These are phyloP conservation scores for Pocillopora verrucosa DNA, from an alignment of 64 coral and sea anemone genomes.

Conservation along the genomic window DNA sequence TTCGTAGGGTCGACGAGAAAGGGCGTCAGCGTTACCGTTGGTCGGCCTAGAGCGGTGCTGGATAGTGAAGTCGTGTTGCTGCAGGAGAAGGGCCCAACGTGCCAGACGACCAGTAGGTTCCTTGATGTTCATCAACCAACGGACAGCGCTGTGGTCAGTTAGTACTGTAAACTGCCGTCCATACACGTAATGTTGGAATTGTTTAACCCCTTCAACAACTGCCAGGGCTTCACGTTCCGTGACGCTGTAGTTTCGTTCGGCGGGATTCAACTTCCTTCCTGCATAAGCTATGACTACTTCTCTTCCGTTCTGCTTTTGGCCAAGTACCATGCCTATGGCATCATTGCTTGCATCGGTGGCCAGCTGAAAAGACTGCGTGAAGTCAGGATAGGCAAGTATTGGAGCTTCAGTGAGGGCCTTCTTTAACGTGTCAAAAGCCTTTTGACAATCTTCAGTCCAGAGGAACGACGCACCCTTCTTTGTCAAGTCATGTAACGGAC, in stretches of 20 bases:
- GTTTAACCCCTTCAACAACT: conserved; percentile 1
- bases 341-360: conserved; percentile 36
- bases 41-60: too few relatives aligned
- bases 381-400: conserved; percentile 38
- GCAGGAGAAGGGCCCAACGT: too few relatives aligned
- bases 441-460: conserved; percentile 2
- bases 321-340: conserved; percentile 25
- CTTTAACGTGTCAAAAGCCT: conserved; percentile 13
- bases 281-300: conserved; percentile 46
- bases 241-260: conserved; percentile 19
- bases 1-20: not conserved
- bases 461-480: not conserved
- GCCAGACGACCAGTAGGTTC: conserved; percentile 31
- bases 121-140: conserved; percentile 52
- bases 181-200: conserved; percentile 39
- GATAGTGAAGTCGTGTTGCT: too few relatives aligned
- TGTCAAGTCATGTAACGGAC: conserved; percentile 7
- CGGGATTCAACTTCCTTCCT: conserved; percentile 13
- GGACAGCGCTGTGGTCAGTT: conserved; percentile 47
- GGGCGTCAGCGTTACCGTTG: conserved; percentile 34
- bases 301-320: conserved; percentile 17
- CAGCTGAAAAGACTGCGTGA: not conserved
- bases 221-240: conserved; percentile 20
- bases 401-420: conserved; percentile 12
- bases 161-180: conserved; percentile 42